These are phyloP conservation scores for Propsilocerus akamusi DNA, from an alignment of 1,140 invertebrate species.

Conservation along the genomic window DNA sequence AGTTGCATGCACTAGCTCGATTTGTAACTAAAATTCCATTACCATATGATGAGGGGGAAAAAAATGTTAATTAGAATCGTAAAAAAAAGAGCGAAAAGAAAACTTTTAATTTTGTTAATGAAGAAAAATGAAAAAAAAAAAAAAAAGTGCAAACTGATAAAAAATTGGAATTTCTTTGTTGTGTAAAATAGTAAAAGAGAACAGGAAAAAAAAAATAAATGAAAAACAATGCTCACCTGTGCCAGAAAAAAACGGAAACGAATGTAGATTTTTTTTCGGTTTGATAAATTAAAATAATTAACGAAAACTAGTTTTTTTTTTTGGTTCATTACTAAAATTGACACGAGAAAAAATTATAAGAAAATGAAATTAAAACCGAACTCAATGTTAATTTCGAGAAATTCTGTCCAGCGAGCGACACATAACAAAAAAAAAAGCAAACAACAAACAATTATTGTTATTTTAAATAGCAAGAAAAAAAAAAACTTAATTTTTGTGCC, in stretches of 20 bases:
- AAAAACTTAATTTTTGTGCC: no score
- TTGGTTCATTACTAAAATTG: background rate
- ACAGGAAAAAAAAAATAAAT: background rate
- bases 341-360: no score
- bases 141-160: background rate
- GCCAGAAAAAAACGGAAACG: background rate
- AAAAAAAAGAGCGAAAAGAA: no score
- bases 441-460: background rate
- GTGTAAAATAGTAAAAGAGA: background rate
- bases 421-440: background rate
- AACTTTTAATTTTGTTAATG: slow-evolving; percentile 3
- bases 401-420: no score
- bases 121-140: background rate
- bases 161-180: background rate
- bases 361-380: no score
- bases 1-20: no score
- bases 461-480: no score
- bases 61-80: background rate
- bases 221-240: background rate
- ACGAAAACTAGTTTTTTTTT: background rate
- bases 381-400: no score
- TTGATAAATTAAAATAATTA: background rate
- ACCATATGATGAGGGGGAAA: no score
- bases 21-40: no score
- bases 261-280: background rate